phyloP scores from a whole-genome alignment of 2,797 vertebrate species.

The Parotocinclus haroldoi region DNA sequence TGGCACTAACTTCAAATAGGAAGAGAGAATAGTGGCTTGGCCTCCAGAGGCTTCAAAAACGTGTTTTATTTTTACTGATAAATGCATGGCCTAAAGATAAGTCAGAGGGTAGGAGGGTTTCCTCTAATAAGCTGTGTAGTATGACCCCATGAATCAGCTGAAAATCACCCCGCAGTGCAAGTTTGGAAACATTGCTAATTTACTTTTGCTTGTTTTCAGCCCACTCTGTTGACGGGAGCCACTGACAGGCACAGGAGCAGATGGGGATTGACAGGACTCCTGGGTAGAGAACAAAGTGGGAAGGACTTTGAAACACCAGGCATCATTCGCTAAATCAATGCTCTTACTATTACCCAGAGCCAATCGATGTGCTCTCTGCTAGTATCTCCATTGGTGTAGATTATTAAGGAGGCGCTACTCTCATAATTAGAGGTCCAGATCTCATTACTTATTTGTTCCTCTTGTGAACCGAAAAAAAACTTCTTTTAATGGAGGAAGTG shows the following conservation, averaged over 20 bases:
- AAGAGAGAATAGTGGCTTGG: too few relatives aligned
- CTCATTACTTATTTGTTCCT: too few relatives aligned
- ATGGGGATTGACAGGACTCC: slow-evolving; percentile 70
- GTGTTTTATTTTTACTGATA: not conserved
- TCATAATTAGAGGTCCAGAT: too few relatives aligned
- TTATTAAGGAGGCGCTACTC: too few relatives aligned
- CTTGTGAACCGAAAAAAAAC: too few relatives aligned
- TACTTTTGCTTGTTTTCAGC: slow-evolving; percentile 47
- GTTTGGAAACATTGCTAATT: slow-evolving; percentile 21
- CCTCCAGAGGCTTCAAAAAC: too few relatives aligned
- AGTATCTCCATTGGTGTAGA: too few relatives aligned
- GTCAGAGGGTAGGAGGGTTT: slow-evolving; percentile 46
- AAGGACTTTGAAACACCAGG: slow-evolving; percentile 61
- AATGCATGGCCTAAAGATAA: slow-evolving; percentile 43
- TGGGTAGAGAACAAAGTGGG: slow-evolving; percentile 67
- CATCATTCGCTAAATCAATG: too few relatives aligned
- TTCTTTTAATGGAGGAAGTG: too few relatives aligned
- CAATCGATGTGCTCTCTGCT: too few relatives aligned
- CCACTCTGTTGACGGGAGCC: slow-evolving; percentile 60
- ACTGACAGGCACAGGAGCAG: slow-evolving; percentile 69
- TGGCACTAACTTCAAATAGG: too few relatives aligned
- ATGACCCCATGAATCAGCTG: not conserved
- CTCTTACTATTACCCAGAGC: too few relatives aligned
- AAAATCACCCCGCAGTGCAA: slow-evolving; percentile 6
- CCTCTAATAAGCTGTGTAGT: slow-evolving; percentile 60